Evolutionary conservation across 2,797 vertebrate species (phyloP), one percentile per base, ranked within the genome.

Genomic region (Pempheris klunzingeri): DNA sequence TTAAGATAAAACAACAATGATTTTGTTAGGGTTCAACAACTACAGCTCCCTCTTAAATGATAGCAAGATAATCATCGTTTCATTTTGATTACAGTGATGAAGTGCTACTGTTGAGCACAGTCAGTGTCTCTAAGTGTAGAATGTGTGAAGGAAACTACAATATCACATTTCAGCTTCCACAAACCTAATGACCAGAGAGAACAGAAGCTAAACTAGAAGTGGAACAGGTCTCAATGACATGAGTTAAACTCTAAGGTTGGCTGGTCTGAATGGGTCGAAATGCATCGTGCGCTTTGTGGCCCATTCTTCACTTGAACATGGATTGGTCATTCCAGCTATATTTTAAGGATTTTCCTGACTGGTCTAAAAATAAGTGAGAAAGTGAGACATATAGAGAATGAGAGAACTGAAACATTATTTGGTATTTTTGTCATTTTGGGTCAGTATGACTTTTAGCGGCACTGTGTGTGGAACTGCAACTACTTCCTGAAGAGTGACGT

Each of bases 341-440:
- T 69, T n/a, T 46, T 8, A 46, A 64, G 26, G 32, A 18, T 41
- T 38, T 74, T 72, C 54, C 49, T 58, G 9, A 52, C 4, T n/a
- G 6, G 9, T 26, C 20, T 54, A 43, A 67, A 43, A 58, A 36
- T 41, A 39, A 13, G 22, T 0, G 1, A 53, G 11, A 49, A 52
- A 55, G 46, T 7, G 32, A 47, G 18, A 46, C 12, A 34, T 2
- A 13, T 0, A 41, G 11, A 26, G 14, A 70, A 39, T 74, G 10
- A 55, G 22, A 47, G 26, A 78, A 74, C 4, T 64, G 63, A 67
- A 76, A 78, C 43, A 60, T 11, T n/a, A 7, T 59, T 38, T 5
- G 10, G 6, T 24, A 43, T 49, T 71, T 77, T 44, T 72, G 32
- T 26, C 44, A 71, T 68, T 57, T 53, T 12, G 49, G 30, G 34